Evolutionary conservation across 2,113 vertebrate genomes (phyloP).

Genomic region (Coreoperca whiteheadi): DNA sequence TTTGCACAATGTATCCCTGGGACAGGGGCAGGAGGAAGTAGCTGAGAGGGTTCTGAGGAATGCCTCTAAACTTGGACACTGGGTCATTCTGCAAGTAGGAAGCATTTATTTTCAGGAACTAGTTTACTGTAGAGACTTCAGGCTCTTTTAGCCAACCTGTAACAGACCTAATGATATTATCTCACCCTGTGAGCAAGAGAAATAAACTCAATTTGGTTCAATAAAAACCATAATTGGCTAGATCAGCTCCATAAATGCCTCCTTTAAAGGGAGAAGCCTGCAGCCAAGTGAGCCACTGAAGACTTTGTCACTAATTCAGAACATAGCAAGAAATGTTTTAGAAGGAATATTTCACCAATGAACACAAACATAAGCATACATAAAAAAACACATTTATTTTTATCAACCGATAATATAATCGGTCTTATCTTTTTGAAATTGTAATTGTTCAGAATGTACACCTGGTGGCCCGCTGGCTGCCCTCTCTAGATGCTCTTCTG

Average conservation of each 20-base stretch:
- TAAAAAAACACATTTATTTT: not conserved
- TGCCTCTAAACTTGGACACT: slow-evolving; percentile 82
- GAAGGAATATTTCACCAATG: not conserved
- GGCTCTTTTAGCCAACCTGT: slow-evolving; percentile 41
- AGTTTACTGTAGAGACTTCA: slow-evolving; percentile 2
- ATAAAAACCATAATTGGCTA: slow-evolving; percentile 77
- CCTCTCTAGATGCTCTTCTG: slow-evolving; percentile 84
- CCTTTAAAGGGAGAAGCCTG: slow-evolving; percentile 40
- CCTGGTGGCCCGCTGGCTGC: slow-evolving; percentile 86
- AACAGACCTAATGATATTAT: slow-evolving; percentile 70
- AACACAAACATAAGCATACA: not conserved
- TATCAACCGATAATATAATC: not conserved
- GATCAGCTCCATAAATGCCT: slow-evolving; percentile 66
- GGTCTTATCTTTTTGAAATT: not conserved
- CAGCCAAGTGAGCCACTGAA: slow-evolving; percentile 29
- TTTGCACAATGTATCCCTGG: slow-evolving; percentile 87
- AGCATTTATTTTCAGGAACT: not conserved
- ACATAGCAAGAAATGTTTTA: not conserved
- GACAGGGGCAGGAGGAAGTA: slow-evolving; percentile 87
- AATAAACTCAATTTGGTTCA: slow-evolving; percentile 81
- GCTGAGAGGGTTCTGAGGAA: slow-evolving; percentile 82
- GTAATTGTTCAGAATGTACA: slow-evolving; percentile 82
- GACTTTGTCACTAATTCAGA: slow-evolving; percentile 20
- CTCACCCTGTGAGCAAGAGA: slow-evolving; percentile 54
- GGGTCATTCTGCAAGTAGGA: slow-evolving; percentile 88